Evolutionary conservation across 2,888 invertebrate genomes (phyloP).

Genomic region (Ichneumon xanthorius): DNA sequence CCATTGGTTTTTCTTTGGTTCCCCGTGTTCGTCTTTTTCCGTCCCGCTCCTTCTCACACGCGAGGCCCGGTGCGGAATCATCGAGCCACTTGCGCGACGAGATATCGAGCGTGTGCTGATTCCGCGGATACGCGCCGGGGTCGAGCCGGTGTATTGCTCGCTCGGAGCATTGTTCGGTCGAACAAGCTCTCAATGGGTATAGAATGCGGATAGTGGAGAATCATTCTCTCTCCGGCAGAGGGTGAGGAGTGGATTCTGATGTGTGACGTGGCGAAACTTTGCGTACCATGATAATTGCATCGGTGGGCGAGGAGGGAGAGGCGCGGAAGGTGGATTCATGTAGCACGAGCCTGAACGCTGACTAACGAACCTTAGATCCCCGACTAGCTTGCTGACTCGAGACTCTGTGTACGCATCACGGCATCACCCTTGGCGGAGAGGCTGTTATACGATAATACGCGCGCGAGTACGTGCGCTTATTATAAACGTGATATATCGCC

Average conservation of each 20-base stretch:
- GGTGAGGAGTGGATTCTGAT: constrained; percentile 50
- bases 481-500: constrained; percentile 49
- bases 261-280: constrained; percentile 49
- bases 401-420: not conserved
- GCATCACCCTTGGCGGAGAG: constrained; percentile 29
- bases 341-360: constrained; percentile 39
- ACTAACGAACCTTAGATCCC: constrained; percentile 63
- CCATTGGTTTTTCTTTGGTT: constrained; percentile 61
- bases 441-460: constrained; percentile 33
- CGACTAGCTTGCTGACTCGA: constrained; percentile 40
- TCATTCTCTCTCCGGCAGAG: not conserved
- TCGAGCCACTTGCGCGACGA: constrained; percentile 15
- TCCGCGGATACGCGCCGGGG: constrained; percentile 13
- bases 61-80: not conserved
- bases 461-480: constrained; percentile 52
- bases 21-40: constrained; percentile 9
- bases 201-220: constrained; percentile 11
- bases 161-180: constrained; percentile 25
- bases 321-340: constrained; percentile 23
- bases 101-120: constrained; percentile 33
- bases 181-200: constrained; percentile 2
- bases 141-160: constrained; percentile 2
- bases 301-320: constrained; percentile 3
- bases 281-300: constrained; percentile 21
- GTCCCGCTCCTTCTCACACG: constrained; percentile 13